phyloP scores from a whole-genome alignment of 2,888 invertebrate genomes.

The Taphrorychus bicolor region DNA sequence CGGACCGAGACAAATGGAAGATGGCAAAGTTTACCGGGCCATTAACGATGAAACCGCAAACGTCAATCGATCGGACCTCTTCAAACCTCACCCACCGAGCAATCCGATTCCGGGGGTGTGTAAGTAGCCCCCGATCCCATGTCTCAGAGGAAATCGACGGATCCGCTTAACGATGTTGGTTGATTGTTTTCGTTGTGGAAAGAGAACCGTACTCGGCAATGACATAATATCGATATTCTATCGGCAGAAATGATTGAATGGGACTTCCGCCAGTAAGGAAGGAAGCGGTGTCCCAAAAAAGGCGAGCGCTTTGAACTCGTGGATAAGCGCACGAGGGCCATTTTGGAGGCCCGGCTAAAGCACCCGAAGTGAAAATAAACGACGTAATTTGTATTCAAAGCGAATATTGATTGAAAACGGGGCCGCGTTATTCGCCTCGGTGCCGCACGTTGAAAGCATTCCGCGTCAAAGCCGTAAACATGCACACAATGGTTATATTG shows the following conservation, averaged over 20 bases:
- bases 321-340: neutral
- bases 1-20: neutral
- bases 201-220: neutral
- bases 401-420: constrained; percentile 21
- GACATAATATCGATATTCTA: no score
- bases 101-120: neutral
- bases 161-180: neutral
- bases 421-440: constrained; percentile 14
- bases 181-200: neutral
- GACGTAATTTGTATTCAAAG: constrained; percentile 15
- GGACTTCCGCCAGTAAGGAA: neutral
- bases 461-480: constrained; percentile 28
- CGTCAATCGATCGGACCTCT: neutral
- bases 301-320: neutral
- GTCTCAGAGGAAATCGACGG: no score
- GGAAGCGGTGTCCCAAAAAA: neutral
- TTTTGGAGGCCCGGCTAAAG: neutral
- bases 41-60: neutral
- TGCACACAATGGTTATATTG: constrained; percentile 22
- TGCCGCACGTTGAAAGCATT: constrained; percentile 12
- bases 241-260: neutral
- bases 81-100: neutral
- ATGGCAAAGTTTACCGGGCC: neutral
- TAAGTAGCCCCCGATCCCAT: no score
- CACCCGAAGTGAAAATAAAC: constrained; percentile 9